Evolutionary conservation across 2,888 invertebrate genomes (phyloP).

Genomic region (Aporophyla nigra): DNA sequence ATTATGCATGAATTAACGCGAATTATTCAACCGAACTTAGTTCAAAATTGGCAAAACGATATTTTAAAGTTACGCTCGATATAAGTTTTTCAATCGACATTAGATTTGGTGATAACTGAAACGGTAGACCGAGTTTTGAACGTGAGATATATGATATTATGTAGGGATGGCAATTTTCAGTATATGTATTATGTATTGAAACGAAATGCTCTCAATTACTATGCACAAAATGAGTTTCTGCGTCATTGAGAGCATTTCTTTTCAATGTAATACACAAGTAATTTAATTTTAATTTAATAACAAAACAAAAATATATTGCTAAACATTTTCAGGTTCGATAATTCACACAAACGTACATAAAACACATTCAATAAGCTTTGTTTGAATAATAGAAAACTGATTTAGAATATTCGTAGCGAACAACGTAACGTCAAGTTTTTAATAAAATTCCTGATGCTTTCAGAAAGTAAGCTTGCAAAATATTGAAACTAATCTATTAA

Average conservation of each 20-base stretch:
- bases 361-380: neutral
- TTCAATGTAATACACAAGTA: neutral
- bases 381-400: neutral
- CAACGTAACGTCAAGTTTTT: too few species aligned
- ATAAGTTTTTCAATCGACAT: slow-evolving; percentile 72
- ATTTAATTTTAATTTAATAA: too few species aligned
- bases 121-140: slow-evolving; percentile 53
- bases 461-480: neutral
- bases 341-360: too few species aligned
- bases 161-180: slow-evolving; percentile 41
- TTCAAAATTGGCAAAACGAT: slow-evolving; percentile 58
- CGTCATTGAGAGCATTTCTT: neutral
- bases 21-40: slow-evolving; percentile 62
- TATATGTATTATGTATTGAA: neutral
- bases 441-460: too few species aligned
- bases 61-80: slow-evolving; percentile 65
- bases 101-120: slow-evolving; percentile 70
- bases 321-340: neutral
- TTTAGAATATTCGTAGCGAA: too few species aligned
- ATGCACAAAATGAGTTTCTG: too few species aligned
- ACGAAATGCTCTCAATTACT: too few species aligned
- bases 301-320: neutral
- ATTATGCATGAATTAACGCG: slow-evolving; percentile 56
- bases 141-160: slow-evolving; percentile 22
- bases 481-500: too few species aligned